phyloP scores from a whole-genome alignment of 2,797 vertebrate genomes.

The Smutsia gigantea region DNA sequence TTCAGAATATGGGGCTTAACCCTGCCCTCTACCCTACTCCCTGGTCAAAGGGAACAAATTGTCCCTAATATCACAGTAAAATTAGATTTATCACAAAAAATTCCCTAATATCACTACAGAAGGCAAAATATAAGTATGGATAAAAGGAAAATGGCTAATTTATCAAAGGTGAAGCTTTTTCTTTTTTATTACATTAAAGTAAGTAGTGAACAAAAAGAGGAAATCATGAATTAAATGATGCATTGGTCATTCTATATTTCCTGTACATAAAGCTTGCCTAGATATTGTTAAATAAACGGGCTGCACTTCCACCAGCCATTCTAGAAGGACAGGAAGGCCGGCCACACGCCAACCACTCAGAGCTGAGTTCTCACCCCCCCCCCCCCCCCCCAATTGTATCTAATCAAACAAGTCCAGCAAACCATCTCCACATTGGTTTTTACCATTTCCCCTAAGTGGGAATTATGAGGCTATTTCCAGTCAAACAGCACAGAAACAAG shows the following conservation, averaged over 20 bases:
- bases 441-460: not conserved
- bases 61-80: not conserved
- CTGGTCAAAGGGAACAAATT: not conserved
- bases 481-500: not conserved
- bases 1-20: not conserved
- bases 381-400: accelerated
- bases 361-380: not conserved
- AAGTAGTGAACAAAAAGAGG: not conserved
- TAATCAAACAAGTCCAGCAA: not conserved
- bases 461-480: not conserved
- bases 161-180: not conserved
- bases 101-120: not conserved
- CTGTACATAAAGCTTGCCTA: not conserved
- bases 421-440: not conserved
- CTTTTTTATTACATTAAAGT: not conserved
- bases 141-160: slow-evolving; percentile 23
- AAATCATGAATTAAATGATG: not conserved
- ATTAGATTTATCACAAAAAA: not conserved
- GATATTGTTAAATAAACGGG: not conserved
- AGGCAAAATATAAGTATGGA: not conserved
- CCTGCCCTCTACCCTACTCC: not conserved
- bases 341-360: not conserved
- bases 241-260: not conserved
- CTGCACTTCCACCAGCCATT: not conserved
- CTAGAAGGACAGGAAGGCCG: not conserved